Base-by-base conservation (phyloP, 1,140 invertebrate species). In the Nylanderia fulva region DNA sequence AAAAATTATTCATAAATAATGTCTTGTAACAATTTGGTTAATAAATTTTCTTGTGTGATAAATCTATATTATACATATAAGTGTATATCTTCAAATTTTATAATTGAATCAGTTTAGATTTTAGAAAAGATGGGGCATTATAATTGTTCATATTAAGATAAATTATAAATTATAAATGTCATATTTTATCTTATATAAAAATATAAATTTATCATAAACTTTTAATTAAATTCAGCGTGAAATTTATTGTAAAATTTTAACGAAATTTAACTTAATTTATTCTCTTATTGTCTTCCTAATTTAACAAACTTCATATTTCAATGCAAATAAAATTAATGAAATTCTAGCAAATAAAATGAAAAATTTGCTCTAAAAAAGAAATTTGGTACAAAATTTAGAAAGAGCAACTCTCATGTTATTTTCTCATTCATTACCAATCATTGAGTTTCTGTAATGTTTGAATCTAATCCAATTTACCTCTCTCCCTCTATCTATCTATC, bases 1-100 rank as follows among this genome's bases (percentile, higher is more conserved):
- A 69, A n/a, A n/a, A 3, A 69, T 29, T 52, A 69, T 69, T 69
- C 29, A 29, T 68, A 45, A 18, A n/a, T n/a, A n/a, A 21, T 45
- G 8, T 71, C 13, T 54, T 27, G 29, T 3, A 45, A 45, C 15
- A 45, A 45, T 13, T 18, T 13, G 8, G 7, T 71, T 11, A 71
- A 21, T 15, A 9, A 33, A 71, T 13, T 66, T 36, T 45, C 0
- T 45, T 45, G 5, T 45, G 3, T 45, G 13, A 45, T 42, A 45
- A 45, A 45, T 45, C 11, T 66, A 69, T 45, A 45, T 29, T 48
- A 1, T 54, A 21, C 29, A 4, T 68, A 45, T 48, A 68, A n/a
- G n/a, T n/a, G n/a, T 29, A 27, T 69, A 8, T 69, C n/a, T 4
- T 45, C n/a, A 11, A 48, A 15, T 52, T 21, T 71, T 21, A 21